Percentiles rank a stretch among this genome's conserved stretches.
These are phyloP conservation scores for Denticeps clupeoides DNA, from an alignment of 2,797 vertebrate species.

Conservation along the genomic window DNA sequence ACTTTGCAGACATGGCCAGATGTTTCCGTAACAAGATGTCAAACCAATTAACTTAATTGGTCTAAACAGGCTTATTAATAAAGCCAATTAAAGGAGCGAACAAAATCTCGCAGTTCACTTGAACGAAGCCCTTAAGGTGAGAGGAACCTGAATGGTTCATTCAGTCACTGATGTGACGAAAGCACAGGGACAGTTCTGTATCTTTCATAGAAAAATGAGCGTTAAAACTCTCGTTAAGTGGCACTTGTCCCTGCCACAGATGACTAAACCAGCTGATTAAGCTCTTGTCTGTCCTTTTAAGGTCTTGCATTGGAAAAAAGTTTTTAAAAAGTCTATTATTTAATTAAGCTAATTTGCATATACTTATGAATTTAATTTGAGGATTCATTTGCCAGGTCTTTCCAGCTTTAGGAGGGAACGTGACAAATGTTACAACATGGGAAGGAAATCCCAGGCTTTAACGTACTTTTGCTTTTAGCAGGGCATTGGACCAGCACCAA, in stretches of 20 bases:
- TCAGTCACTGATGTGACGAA: slow-evolving; percentile 55
- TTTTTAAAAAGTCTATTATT: slow-evolving; percentile 63
- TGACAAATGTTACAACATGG: too few relatives aligned
- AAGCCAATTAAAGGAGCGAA: slow-evolving; percentile 45
- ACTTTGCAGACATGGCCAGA: slow-evolving; percentile 12
- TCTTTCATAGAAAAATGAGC: slow-evolving; percentile 75
- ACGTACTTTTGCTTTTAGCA: too few relatives aligned
- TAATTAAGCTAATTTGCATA: slow-evolving; percentile 68
- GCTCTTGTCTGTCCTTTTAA: slow-evolving; percentile 52
- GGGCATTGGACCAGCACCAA: too few relatives aligned
- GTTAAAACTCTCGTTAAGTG: slow-evolving; percentile 62
- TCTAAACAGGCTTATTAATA: slow-evolving; percentile 55
- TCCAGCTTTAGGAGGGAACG: too few relatives aligned
- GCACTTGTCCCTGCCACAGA: slow-evolving; percentile 61
- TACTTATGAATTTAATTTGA: slow-evolving; percentile 69
- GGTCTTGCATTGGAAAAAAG: slow-evolving; percentile 43
- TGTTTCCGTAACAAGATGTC: slow-evolving; percentile 37
- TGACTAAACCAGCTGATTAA: slow-evolving; percentile 64
- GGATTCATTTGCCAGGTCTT: slow-evolving; percentile 32
- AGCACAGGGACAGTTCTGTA: slow-evolving; percentile 63
- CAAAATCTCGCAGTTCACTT: slow-evolving; percentile 13
- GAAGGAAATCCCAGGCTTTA: too few relatives aligned
- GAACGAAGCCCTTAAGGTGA: slow-evolving; percentile 48
- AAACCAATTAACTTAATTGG: slow-evolving; percentile 44
- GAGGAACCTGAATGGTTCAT: slow-evolving; percentile 31